Base-by-base conservation (phyloP, 1,140 invertebrate species). In the Achatina immaculata region DNA sequence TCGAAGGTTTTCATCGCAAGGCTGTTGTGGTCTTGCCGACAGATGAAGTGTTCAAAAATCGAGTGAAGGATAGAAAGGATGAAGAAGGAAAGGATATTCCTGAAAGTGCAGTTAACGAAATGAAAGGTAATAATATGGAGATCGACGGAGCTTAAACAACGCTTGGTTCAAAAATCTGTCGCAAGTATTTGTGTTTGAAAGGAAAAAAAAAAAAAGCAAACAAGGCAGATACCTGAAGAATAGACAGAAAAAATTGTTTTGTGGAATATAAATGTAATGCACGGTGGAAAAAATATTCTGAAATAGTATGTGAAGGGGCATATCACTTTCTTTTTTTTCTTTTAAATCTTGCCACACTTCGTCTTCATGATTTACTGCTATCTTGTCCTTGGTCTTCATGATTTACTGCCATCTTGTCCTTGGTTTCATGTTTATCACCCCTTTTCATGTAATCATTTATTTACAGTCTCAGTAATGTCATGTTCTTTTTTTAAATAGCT, bases 1-100 rank as follows among this genome's bases (percentile, higher is more conserved):
- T 98, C 94, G 94, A 94, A 91, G 96, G 95, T 89, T 97, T 96
- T 93, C 95, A 95, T 92, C 95, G 95, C 88, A 95, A 95, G 89
- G 95, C 96, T 83, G 94, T 98, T 89, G 95, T 98, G 88, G 94
- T 98, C 90, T 94, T 98, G 89, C 96, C 97, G 86, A 94, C 94
- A 83, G 95, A 96, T 90, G 96, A 97, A 91, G 96, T 97, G 87
- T 96, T 95, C 92, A 94, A 95, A 93, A 93, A 93, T 86, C 94
- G 97, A 82, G 93, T 94, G 91, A 93, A 93, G 84, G 94, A 94
- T 89, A 94, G 95, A 88, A 94, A 95, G 92, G 93, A 94, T 89
- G 94, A 95, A 89, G 95, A 96, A 92, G 96, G 95, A 92, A 97
- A 97, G 94, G 95, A 96, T 88, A 94, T 97, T 90, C 95, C 96